phyloP scores from a whole-genome alignment of 1,140 invertebrate genomes.

The Hyposmocoma kahamanoa region DNA sequence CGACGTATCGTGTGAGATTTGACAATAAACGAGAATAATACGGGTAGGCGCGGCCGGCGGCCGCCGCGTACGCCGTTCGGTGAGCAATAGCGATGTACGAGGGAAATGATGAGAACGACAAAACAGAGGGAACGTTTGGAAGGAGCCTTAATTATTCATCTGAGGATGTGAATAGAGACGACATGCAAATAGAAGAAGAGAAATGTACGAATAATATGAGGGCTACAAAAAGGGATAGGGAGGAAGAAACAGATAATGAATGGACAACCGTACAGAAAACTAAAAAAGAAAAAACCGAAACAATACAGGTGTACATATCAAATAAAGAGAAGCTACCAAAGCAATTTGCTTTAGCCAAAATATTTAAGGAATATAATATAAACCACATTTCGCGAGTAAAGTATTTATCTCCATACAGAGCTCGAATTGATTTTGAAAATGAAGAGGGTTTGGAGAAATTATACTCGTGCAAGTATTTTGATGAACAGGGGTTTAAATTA shows the following conservation, averaged over 20 bases:
- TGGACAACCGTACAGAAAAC: background rate
- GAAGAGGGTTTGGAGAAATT: background rate
- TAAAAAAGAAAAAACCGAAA: background rate
- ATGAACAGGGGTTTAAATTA: background rate
- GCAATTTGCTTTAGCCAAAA: background rate
- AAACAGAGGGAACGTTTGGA: no score
- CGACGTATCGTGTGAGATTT: no score
- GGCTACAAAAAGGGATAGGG: background rate
- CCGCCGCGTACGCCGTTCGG: no score
- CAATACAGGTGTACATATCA: background rate
- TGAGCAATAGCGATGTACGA: no score
- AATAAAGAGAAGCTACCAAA: background rate
- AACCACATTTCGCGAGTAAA: background rate
- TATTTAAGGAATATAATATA: background rate
- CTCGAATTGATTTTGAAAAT: background rate
- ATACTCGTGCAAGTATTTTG: background rate
- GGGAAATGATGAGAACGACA: no score
- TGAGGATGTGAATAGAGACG: no score
- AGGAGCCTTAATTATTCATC: no score
- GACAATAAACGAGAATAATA: no score
- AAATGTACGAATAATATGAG: no score
- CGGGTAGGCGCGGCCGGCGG: no score
- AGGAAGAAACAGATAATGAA: background rate
- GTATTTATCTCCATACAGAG: background rate
- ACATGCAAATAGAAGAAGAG: no score